phyloP scores from a whole-genome alignment of 2,888 invertebrate species.

The Scelioninae gen. 1 region DNA sequence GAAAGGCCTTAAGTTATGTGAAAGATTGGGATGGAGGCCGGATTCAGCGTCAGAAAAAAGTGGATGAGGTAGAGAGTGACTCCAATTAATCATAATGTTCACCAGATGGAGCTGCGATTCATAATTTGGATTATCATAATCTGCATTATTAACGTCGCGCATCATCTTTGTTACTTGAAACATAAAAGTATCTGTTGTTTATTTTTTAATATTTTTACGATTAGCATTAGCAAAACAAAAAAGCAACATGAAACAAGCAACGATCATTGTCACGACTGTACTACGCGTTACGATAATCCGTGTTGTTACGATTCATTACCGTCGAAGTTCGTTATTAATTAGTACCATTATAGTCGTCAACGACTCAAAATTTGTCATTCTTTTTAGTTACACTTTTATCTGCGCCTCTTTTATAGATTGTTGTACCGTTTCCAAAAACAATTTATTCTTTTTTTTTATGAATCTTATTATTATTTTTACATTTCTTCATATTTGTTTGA shows the following conservation, averaged over 20 bases:
- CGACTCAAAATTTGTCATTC: slow-evolving; percentile 47
- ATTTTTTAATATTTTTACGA: slow-evolving; percentile 54
- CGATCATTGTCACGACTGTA: slow-evolving; percentile 60
- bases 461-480: slow-evolving; percentile 34
- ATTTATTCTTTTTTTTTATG: slow-evolving; percentile 31
- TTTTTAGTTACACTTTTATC: slow-evolving; percentile 40
- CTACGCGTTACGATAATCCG: slow-evolving; percentile 59
- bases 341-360: slow-evolving; percentile 29
- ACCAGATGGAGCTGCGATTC: too few species aligned
- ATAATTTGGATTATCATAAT: too few species aligned
- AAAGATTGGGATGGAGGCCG: too few species aligned
- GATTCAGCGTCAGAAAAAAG: too few species aligned
- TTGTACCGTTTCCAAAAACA: slow-evolving; percentile 25
- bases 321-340: slow-evolving; percentile 50
- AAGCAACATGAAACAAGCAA: slow-evolving; percentile 37
- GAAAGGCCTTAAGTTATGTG: too few species aligned
- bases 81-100: too few species aligned
- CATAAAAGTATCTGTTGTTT: slow-evolving; percentile 59
- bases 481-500: slow-evolving; percentile 53
- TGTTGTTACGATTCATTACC: slow-evolving; percentile 57
- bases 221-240: slow-evolving; percentile 20
- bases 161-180: slow-evolving; percentile 59
- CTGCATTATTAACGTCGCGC: slow-evolving; percentile 44
- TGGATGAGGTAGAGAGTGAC: too few species aligned
- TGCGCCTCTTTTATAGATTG: slow-evolving; percentile 49